Evolutionary conservation across 1,140 invertebrate species (phyloP).

Genomic region (Lasioglossum albipes): DNA sequence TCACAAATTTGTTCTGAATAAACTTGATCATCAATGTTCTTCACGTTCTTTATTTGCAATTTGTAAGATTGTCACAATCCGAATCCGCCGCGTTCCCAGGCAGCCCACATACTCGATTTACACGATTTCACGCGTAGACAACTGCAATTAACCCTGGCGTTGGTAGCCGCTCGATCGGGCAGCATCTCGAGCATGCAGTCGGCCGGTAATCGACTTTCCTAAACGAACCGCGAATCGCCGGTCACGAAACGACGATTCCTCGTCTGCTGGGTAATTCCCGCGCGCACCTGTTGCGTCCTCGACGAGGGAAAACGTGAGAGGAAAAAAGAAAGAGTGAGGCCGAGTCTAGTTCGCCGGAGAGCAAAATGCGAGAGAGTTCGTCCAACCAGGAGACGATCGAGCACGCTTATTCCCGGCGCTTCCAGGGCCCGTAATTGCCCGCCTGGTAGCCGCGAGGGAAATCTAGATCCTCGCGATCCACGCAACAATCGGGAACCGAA

Average conservation of each 20-base stretch:
- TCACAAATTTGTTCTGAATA: no score
- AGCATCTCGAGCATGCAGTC: not conserved
- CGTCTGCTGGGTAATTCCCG: no score
- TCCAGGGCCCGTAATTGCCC: not conserved
- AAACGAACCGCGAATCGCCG: constrained; percentile 19
- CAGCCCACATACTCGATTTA: constrained; percentile 16
- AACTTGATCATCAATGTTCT: no score
- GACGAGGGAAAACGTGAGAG: not conserved
- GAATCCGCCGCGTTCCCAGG: not conserved
- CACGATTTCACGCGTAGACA: constrained; percentile 37
- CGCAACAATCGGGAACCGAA: constrained; percentile 32
- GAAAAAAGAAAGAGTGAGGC: not conserved
- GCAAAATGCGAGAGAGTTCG: not conserved
- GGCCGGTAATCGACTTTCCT: constrained; percentile 1
- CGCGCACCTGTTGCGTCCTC: constrained; percentile 33
- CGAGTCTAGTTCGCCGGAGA: no score
- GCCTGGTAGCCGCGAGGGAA: constrained; percentile 12
- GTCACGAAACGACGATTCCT: not conserved
- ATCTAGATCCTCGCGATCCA: constrained; percentile 25
- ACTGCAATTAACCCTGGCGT: constrained; percentile 13
- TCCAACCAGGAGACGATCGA: constrained; percentile 5
- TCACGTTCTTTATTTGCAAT: no score
- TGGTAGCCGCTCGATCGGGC: constrained; percentile 6
- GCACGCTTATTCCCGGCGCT: not conserved
- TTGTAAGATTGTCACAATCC: no score